phyloP scores from a whole-genome alignment of 2,113 vertebrate genomes.

The Austrofundulus limnaeus region DNA sequence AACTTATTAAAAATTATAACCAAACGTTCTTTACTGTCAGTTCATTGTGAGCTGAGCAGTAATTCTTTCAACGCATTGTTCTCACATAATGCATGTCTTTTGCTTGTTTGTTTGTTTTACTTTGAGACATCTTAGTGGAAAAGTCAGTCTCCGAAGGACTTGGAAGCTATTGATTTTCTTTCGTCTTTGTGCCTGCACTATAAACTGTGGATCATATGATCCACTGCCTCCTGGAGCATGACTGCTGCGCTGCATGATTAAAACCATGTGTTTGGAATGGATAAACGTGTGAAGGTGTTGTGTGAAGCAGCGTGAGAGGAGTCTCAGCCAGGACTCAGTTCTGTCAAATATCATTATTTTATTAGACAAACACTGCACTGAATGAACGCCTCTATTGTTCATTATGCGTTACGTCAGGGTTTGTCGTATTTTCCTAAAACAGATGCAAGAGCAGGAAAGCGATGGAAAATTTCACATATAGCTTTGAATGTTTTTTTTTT shows the following conservation, averaged over 20 bases:
- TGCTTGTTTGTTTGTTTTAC: slow-evolving; percentile 5
- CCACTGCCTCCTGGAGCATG: slow-evolving; percentile 28
- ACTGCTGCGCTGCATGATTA: slow-evolving; percentile 44
- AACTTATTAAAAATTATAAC: neutral
- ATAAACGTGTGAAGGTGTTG: slow-evolving; percentile 34
- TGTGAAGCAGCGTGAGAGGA: slow-evolving; percentile 20
- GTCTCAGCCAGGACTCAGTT: slow-evolving; percentile 13
- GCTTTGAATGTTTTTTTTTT: slow-evolving; percentile 17
- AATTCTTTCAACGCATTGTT: neutral
- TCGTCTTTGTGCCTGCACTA: slow-evolving; percentile 33
- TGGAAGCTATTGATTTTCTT: slow-evolving; percentile 56
- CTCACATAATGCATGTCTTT: slow-evolving; percentile 10
- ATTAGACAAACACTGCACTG: slow-evolving; percentile 27
- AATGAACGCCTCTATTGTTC: slow-evolving; percentile 35
- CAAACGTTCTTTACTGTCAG: slow-evolving; percentile 6
- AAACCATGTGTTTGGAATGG: slow-evolving; percentile 52
- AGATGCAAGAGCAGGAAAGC: slow-evolving; percentile 4
- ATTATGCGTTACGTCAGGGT: slow-evolving; percentile 9
- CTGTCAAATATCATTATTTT: slow-evolving; percentile 25
- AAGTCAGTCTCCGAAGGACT: slow-evolving; percentile 27
- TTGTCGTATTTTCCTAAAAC: slow-evolving; percentile 26
- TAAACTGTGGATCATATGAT: slow-evolving; percentile 54
- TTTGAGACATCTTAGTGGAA: slow-evolving; percentile 13
- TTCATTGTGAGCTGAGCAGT: slow-evolving; percentile 5
- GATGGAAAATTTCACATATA: slow-evolving; percentile 9